Base-by-base conservation (phyloP, 2,113 vertebrate genomes). In the Onychorhynchus coronatus region DNA sequence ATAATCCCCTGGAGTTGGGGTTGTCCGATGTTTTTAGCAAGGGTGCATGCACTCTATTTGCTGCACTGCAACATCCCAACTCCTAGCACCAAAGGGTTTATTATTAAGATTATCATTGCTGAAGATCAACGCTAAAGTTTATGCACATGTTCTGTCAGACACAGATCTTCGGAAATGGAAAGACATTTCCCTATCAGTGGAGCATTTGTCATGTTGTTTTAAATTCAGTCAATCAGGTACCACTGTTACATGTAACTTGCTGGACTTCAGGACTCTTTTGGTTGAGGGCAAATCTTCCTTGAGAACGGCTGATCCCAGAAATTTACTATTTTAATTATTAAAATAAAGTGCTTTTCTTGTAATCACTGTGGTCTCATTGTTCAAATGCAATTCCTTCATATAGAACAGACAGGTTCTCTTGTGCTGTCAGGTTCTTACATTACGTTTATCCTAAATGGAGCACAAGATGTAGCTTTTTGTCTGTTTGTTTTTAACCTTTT, bases 31-130 rank as follows among this genome's bases (percentile, higher is more conserved):
- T 39, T 30, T 0, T 77, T 79, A 27, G 58, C 95, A 27, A 59
- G 88, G 93, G 55, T 21, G 86, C 6, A 9, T 10, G 19, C 41
- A 14, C 52, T 8, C 91, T 44, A 18, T 10, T 47, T 47, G 3
- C 85, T 39, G 94, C 84, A n/a, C 92, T 17, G 67, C 33, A 62
- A 90, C 37, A 33, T 66, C 96, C 96, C 91, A 92, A 91, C 97
- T 98, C 97, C 97, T 97, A 98, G 97, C 97, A 98, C 98, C 98
- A 98, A 98, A 93, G 97, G 97, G 96, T 96, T 97, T 96, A 97
- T 95, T 96, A 96, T 98, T 96, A 97, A 97, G 97, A 96, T 97
- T 97, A 97, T 97, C 95, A 96, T 91, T 95, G 95, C 95, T 97
- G 96, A 86, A 95, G 97, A 96, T 94, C 95, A 90, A 95, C 97